Evolutionary conservation across 2,797 vertebrate species (phyloP).

Genomic region (Mus spretus): DNA sequence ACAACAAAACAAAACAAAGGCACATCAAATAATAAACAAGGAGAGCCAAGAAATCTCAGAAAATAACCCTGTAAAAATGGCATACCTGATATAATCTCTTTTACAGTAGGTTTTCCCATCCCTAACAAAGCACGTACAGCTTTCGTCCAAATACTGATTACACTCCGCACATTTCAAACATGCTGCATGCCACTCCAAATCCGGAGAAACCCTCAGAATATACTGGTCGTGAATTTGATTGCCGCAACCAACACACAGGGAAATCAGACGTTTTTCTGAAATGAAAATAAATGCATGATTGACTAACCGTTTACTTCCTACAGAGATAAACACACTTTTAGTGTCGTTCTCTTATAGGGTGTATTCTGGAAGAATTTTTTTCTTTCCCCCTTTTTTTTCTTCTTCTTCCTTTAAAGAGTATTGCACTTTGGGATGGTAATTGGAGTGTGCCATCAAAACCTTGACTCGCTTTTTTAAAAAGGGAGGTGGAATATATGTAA

Average conservation of each 20-base stretch:
- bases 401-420: constrained; percentile 54
- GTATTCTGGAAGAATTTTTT: constrained; percentile 74
- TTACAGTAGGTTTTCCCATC: constrained; percentile 99
- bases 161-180: constrained; percentile 98
- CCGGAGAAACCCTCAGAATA: constrained; percentile 97
- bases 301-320: constrained; percentile 90
- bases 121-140: constrained; percentile 98
- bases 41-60: background rate
- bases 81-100: constrained; percentile 98
- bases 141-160: constrained; percentile 98
- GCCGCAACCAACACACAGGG: constrained; percentile 98
- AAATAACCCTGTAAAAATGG: constrained; percentile 71
- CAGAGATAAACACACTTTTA: constrained; percentile 90
- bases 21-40: constrained; percentile 25
- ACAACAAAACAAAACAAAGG: constrained; percentile 21
- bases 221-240: constrained; percentile 99
- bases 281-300: constrained; percentile 91
- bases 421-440: constrained; percentile 85
- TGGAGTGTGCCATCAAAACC: constrained; percentile 86
- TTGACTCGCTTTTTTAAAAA: constrained; percentile 77
- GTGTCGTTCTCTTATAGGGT: constrained; percentile 86
- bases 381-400: background rate
- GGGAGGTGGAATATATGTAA: constrained; percentile 85
- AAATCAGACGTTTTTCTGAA: constrained; percentile 97
- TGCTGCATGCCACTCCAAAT: constrained; percentile 98